phyloP scores from a whole-genome alignment of 1,140 invertebrate genomes.

The Pseudomyrmex flavicornis region DNA sequence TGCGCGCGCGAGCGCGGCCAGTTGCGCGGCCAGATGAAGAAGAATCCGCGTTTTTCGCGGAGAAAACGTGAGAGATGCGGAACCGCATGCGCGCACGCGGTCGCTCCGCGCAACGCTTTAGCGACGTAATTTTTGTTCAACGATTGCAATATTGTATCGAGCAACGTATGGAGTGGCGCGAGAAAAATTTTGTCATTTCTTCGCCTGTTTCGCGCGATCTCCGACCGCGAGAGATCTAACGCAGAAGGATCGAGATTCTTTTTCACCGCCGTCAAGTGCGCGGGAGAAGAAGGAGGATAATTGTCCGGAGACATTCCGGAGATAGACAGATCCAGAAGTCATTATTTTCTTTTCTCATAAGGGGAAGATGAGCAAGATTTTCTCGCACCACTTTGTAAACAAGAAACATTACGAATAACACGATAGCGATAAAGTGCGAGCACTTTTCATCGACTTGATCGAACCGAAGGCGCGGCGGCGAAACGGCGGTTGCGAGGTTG shows the following conservation, averaged over 20 bases:
- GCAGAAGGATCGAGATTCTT: slow-evolving; percentile 6
- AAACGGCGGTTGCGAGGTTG: too few species aligned
- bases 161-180: slow-evolving; percentile 65
- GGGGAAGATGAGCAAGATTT: slow-evolving; percentile 64
- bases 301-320: neutral
- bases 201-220: slow-evolving; percentile 26
- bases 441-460: slow-evolving; percentile 85
- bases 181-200: slow-evolving; percentile 64
- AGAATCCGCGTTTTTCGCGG: too few species aligned
- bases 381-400: slow-evolving; percentile 74
- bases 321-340: slow-evolving; percentile 32
- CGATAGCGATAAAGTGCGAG: slow-evolving; percentile 57
- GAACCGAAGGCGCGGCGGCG: slow-evolving; percentile 58
- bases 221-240: neutral
- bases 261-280: slow-evolving; percentile 16
- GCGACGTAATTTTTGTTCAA: slow-evolving; percentile 44
- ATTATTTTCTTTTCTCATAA: slow-evolving; percentile 8
- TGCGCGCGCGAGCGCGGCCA: slow-evolving; percentile 50
- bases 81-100: neutral
- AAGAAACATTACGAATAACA: slow-evolving; percentile 70
- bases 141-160: slow-evolving; percentile 50
- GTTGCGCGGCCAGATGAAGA: too few species aligned
- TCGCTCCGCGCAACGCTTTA: slow-evolving; percentile 66
- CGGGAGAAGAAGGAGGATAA: neutral
- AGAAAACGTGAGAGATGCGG: too few species aligned